Evolutionary conservation across 2,888 invertebrate species (phyloP), one percentile per base, ranked within the genome.

Genomic region (Melanotus villosus): DNA sequence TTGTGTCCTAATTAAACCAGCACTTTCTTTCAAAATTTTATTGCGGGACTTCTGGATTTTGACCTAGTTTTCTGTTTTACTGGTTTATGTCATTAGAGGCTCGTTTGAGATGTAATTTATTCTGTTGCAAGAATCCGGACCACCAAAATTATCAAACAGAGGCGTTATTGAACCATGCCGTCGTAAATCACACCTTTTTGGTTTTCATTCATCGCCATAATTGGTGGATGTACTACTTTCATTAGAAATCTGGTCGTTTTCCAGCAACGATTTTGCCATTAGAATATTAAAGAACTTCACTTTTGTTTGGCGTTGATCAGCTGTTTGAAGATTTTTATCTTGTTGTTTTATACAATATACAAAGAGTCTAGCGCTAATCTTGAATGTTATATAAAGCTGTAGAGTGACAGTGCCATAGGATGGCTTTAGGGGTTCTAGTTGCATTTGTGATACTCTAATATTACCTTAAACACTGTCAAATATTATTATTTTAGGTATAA

Each of bases 21-120:
- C 4, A 2, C 19, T 41, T 19, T 45, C 2, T 45, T 5, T 26
- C 5, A 50, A 12, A 50, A 26, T 50, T 52, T 52, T 52, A 52
- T 52, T 52, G 32, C 52, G 18, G 16, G 2, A 14, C n/a, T 52
- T 52, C 32, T 50, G 47, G 52, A 9, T 52, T 52, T 5, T 52
- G 52, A 52, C 52, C 52, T 10, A 52, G 3, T 52, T 52, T 19
- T 12, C n/a, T 5, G 23, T 21, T 47, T 45, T 21, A 2, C 3
- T 1, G 10, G 14, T 23, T 23, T 43, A 43, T 23, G 47, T 10
- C 43, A 5, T 41, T 45, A 45, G 16, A 18, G 21, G n/a, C 10
- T 47, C 7, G 19, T 12, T 47, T 47, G 6, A 18, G 10, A 21
- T 19, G 3, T 47, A 26, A 47, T 26, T 21, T 23, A n/a, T 47